phyloP scores from a whole-genome alignment of 2,888 invertebrate species.

The Drosophila helvetica region DNA sequence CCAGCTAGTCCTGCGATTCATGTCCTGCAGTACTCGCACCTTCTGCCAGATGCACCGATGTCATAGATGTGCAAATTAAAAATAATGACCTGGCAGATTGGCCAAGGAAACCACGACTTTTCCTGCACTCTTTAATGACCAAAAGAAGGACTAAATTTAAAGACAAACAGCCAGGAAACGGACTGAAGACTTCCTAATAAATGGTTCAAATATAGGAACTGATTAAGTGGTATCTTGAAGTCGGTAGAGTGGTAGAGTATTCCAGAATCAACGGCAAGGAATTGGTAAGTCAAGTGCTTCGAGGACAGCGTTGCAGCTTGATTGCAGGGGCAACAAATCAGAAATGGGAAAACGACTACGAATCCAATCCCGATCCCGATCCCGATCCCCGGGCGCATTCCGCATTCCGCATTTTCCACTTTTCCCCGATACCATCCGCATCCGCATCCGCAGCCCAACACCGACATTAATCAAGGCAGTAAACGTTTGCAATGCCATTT shows the following conservation, averaged over 20 bases:
- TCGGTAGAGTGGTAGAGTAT: too few relatives aligned
- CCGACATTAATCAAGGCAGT: constrained; percentile 59
- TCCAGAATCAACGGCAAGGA: neutral
- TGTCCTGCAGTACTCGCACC: constrained; percentile 9
- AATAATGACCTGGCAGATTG: constrained; percentile 55
- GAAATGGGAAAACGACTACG: neutral
- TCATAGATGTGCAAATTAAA: constrained; percentile 72
- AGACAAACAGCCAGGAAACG: neutral
- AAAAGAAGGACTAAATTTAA: neutral
- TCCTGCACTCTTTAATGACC: neutral
- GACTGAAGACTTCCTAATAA: too few relatives aligned
- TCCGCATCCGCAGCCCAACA: constrained; percentile 10
- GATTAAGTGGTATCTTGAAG: neutral
- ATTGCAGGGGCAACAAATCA: constrained; percentile 23
- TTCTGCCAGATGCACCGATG: constrained; percentile 33
- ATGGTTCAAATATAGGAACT: too few relatives aligned
- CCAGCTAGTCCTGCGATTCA: neutral
- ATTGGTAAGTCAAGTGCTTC: neutral
- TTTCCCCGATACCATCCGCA: neutral
- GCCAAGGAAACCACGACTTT: neutral
- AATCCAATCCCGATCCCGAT: constrained; percentile 11
- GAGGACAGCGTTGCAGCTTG: constrained; percentile 19
- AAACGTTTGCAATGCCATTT: constrained; percentile 57
- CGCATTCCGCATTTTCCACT: neutral
- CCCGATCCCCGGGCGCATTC: constrained; percentile 9